phyloP scores from a whole-genome alignment of 1,140 invertebrate species.

The Lerema accius region DNA sequence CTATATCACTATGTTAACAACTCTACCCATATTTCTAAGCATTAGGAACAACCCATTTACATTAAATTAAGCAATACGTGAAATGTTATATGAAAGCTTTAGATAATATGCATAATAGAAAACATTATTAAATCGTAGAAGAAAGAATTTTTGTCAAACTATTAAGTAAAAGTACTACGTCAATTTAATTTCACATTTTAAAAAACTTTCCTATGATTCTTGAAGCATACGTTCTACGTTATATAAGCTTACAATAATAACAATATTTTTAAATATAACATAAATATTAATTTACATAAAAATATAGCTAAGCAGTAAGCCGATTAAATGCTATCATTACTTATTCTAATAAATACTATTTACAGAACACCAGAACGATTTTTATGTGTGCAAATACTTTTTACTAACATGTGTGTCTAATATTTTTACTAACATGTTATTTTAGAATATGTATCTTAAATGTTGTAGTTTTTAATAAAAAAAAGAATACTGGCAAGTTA shows the following conservation, averaged over 20 bases:
- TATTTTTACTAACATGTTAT: too few species aligned
- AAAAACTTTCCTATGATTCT: conserved; percentile 30
- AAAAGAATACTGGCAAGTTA: not conserved
- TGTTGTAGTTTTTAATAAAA: not conserved
- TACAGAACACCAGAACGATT: conserved; percentile 77
- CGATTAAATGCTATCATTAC: conserved; percentile 72
- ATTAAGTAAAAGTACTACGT: conserved; percentile 6
- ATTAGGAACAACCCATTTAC: conserved; percentile 69
- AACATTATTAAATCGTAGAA: conserved; percentile 42
- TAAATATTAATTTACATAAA: conserved; percentile 80
- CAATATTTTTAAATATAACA: conserved; percentile 75
- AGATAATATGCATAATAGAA: conserved; percentile 39
- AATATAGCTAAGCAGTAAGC: conserved; percentile 75
- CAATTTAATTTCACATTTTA: conserved; percentile 21
- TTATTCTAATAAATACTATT: conserved; percentile 80
- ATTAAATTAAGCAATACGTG: conserved; percentile 55
- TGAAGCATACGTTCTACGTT: conserved; percentile 62
- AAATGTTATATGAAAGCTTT: conserved; percentile 51
- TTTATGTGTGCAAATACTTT: conserved; percentile 25
- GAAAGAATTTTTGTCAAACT: conserved; percentile 11
- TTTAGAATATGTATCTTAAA: not conserved
- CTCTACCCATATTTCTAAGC: conserved; percentile 51
- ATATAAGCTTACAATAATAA: conserved; percentile 65
- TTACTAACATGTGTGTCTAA: not conserved
- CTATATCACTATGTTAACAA: conserved; percentile 23